These are phyloP conservation scores for Bombus waltoni DNA, from an alignment of 1,140 invertebrate species.

Conservation along the genomic window DNA sequence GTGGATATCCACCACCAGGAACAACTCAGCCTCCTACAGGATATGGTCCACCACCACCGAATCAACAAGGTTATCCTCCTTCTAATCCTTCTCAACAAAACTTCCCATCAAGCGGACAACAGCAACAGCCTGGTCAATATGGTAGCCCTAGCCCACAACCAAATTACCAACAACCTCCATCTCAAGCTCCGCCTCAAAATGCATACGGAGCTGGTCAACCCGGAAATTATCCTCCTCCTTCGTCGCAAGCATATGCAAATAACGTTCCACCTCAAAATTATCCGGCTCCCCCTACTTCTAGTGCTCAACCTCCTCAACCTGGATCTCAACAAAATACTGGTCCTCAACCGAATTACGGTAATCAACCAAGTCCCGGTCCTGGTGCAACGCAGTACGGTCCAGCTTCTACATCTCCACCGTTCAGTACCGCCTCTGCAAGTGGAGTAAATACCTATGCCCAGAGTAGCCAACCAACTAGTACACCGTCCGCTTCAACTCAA, in stretches of 20 bases:
- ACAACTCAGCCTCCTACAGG: conserved; percentile 76
- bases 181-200: conserved; percentile 79
- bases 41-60: conserved; percentile 80
- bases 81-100: conserved; percentile 78
- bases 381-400: conserved; percentile 76
- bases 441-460: conserved; percentile 80
- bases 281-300: conserved; percentile 76
- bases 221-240: conserved; percentile 79
- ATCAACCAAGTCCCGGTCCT: conserved; percentile 79
- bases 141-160: conserved; percentile 80
- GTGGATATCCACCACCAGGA: conserved; percentile 77
- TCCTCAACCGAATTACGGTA: conserved; percentile 78
- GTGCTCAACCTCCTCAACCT: conserved; percentile 74
- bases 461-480: conserved; percentile 78
- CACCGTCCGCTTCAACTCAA: conserved; percentile 81
- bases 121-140: conserved; percentile 78
- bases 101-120: conserved; percentile 76
- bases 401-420: conserved; percentile 78
- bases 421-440: conserved; percentile 74
- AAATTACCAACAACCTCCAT: conserved; percentile 79
- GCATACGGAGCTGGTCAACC: conserved; percentile 78
- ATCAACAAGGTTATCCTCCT: conserved; percentile 79
- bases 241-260: conserved; percentile 79
- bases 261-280: conserved; percentile 79
- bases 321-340: conserved; percentile 76